A percentile compares a stretch with the other conserved stretches of the same genome.
Evolutionary conservation across 2,113 vertebrate species (phyloP).

Genomic region (Accipiter cooperii): DNA sequence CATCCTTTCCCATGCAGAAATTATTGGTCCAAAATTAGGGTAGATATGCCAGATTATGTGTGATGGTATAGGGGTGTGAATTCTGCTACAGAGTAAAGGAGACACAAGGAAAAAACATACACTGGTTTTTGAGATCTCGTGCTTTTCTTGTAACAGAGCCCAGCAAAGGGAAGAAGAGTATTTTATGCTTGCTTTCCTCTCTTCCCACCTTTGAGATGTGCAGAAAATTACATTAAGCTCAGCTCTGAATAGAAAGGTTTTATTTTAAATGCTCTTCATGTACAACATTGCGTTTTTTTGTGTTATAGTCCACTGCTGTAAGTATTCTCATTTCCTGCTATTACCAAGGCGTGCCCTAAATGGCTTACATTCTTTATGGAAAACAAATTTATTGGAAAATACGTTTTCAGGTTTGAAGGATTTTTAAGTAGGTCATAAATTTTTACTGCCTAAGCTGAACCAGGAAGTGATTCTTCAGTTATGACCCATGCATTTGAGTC

Average conservation of each 20-base stretch:
- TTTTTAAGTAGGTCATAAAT: constrained; percentile 69
- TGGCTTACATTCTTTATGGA: neutral
- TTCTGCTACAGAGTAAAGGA: neutral
- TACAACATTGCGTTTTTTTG: neutral
- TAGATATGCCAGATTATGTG: neutral
- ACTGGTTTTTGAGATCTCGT: neutral
- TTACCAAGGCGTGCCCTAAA: neutral
- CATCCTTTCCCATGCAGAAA: neutral
- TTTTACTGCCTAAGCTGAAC: constrained; percentile 66
- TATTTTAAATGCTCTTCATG: neutral
- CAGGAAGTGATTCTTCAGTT: constrained; percentile 64
- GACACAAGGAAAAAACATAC: neutral
- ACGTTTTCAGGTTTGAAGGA: constrained; percentile 9
- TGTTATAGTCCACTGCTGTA: neutral
- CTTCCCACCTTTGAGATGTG: neutral
- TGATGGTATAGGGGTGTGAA: neutral
- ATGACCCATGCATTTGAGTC: constrained; percentile 54
- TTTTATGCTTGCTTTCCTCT: neutral
- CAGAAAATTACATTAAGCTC: neutral
- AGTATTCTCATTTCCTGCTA: constrained; percentile 20
- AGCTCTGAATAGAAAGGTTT: neutral
- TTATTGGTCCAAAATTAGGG: neutral
- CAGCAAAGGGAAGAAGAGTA: neutral
- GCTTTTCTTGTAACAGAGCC: neutral
- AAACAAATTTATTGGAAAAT: constrained; percentile 41